Evolutionary conservation across 2,797 vertebrate species (phyloP), one percentile per base, ranked within the genome.

Genomic region (Lithobates pipiens): DNA sequence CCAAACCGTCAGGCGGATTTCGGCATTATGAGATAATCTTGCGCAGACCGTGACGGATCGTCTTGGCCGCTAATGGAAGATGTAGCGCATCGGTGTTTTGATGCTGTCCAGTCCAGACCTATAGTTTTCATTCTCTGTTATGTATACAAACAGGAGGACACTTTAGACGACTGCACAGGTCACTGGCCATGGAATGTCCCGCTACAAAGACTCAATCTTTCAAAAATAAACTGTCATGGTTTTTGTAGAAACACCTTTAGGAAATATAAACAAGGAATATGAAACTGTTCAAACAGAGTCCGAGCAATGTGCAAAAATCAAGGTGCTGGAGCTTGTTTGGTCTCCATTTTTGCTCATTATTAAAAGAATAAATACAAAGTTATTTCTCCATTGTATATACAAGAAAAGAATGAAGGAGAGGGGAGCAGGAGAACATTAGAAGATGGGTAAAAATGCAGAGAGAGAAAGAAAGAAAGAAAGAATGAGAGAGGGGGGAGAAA

Each of bases 111-210:
- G 42, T 10, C 29, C 46, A 2, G n/a, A 9, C 36, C 54, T 84
- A 84, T 75, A 69, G 39, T 36, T 84, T 84, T 71, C 16, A 25
- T 9, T 21, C 25, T 36, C 3, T 84, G 67, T 77, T 84, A 42
- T 84, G 83, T 77, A 63, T 68, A 76, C 70, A 84, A 78, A 78
- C 75, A 84, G 11, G 34, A 67, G 54, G 76, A 72, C 82, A 77
- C 82, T 77, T 84, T 23, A 77, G 82, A 39, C 10, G 32, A 63
- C 36, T 23, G 7, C 29, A 61, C 82, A 63, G 76, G 68, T 71
- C n/a, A 84, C 10, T 6, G 46, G 44, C 23, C 4, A 34, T 70
- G 82, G 82, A 77, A 84, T 77, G 44, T 27, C 25, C 67, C 46
- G 57, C 44, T 71, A 78, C 77, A 78, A 78, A 78, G 25, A 34